Base-by-base conservation (phyloP, 2,797 vertebrate genomes). In the Microcaecilia unicolor region DNA sequence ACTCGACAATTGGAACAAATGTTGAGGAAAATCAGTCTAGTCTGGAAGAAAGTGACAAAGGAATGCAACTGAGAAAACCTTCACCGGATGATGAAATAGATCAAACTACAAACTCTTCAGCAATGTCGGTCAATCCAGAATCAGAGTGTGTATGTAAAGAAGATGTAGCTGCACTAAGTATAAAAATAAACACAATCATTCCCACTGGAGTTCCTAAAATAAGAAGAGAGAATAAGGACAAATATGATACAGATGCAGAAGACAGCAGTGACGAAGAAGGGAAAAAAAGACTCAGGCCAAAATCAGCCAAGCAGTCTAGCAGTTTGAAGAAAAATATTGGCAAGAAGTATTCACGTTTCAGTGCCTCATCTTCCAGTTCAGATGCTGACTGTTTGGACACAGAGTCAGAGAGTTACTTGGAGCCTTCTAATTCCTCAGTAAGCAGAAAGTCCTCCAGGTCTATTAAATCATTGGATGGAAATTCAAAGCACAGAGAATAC, bases 211-310 rank as follows among this genome's bases (percentile, higher is more conserved):
- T 67, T 21, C 74, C 74, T 28, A 55, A 59, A 49, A 63, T 68
- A 57, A 43, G 64, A 62, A 47, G 57, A 67, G 54, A 72, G 37
- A 42, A 76, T 37, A 74, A 80, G 43, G 71, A 78, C 18, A 50
- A 81, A 42, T 81, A 81, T 25, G 76, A 61, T 21, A 82, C 81
- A 5, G 81, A 81, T 51, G 64, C 48, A 35, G 81, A 86, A 37
- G 76, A 78, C 33, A 80, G 84, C 29, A 84, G 81, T 30, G 80
- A 87, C 5, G 73, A 78, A 37, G 60, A 75, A 16, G 82, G 72
- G 42, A 68, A 46, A 1, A 48, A 35, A 5, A 62, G 51, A 9
- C 41, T 70, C 43, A 70, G 48, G 44, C 40, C 51, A 24, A 87
- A 67, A 50, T 61, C 71, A 21, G 44, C 55, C 34, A 80, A 74